Evolutionary conservation across 1,140 invertebrate genomes (phyloP), one percentile per base, ranked within the genome.

Genomic region (Ceratina calcarata): DNA sequence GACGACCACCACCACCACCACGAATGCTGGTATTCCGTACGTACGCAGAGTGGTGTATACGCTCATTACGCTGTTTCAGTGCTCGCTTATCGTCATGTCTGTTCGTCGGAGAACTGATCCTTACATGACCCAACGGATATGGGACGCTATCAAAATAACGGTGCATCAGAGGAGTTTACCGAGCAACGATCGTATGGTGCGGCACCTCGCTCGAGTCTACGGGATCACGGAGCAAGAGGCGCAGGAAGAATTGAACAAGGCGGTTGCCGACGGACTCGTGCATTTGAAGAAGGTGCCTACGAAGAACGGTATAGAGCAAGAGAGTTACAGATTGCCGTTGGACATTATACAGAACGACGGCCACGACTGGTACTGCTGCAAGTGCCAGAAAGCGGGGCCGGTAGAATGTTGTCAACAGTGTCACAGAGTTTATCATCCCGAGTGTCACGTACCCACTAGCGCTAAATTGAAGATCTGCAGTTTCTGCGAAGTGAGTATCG

Each of bases 351-450:
- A 88, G 7, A 82, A 84, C 13, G 90, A 90, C 69, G 76, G 37
- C 60, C 83, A 92, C 49, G 91, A 92, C 65, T 92, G 91, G 91
- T 92, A 92, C 49, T 92, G 91, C 69, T 92, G 72, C 64, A 89
- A 91, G 32, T 92, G 91, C 32, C 91, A 92, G 22, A 88, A 88
- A 82, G 90, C 89, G 15, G 91, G 91, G 7, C 8, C 57, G 13
- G 89, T 92, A 10, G 90, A 91, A 62, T 88, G 87, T 60, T 92
- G 91, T 67, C 85, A 89, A 60, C 86, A 91, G n/a, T 92, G 91
- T 80, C 85, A 89, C 53, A 88, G 91, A 37, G 91, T 92, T 27
- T 92, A 87, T 82, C 91, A 92, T 62, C 37, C 68, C 18, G 87
- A 89, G 18, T 92, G 91, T 68, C 80, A 92, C 53, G 70, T 66